Percentiles rank a stretch among this genome's conserved stretches.
phyloP scores from a whole-genome alignment of 2,888 invertebrate genomes.

The Platycnemis pennipes region DNA sequence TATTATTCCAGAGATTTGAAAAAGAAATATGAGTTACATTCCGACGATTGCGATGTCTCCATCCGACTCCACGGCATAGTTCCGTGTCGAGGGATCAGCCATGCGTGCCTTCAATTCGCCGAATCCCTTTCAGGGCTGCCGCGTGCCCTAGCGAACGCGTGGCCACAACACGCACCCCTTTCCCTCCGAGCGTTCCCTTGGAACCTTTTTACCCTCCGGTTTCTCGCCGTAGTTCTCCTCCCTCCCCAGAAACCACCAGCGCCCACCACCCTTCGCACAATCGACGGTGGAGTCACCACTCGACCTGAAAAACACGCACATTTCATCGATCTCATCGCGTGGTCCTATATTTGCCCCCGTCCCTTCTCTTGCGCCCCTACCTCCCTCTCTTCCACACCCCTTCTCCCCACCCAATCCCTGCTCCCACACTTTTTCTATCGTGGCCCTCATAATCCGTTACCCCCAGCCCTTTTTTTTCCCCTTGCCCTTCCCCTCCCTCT shows the following conservation, averaged over 20 bases:
- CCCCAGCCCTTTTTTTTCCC: too few relatives aligned
- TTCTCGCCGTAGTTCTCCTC: too few relatives aligned
- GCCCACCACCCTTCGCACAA: neutral
- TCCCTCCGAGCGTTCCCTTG: neutral
- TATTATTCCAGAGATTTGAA: neutral
- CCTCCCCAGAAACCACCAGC: neutral
- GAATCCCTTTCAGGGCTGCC: neutral
- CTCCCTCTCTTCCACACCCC: neutral
- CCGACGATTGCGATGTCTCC: neutral
- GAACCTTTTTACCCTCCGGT: neutral
- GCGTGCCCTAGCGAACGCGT: neutral
- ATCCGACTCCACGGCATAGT: neutral
- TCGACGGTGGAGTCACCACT: constrained; percentile 44
- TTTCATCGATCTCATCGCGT: neutral
- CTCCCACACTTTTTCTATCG: neutral
- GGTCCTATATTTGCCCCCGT: neutral
- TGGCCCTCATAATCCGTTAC: neutral
- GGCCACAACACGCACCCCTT: neutral
- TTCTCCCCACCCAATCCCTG: neutral
- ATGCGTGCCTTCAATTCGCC: neutral
- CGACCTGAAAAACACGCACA: constrained; percentile 61
- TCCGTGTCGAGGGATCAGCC: neutral
- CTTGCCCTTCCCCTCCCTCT: neutral
- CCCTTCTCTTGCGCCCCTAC: neutral
- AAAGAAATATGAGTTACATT: neutral